phyloP scores from a whole-genome alignment of 2,888 invertebrate species.

The Creontiades dilutus region DNA sequence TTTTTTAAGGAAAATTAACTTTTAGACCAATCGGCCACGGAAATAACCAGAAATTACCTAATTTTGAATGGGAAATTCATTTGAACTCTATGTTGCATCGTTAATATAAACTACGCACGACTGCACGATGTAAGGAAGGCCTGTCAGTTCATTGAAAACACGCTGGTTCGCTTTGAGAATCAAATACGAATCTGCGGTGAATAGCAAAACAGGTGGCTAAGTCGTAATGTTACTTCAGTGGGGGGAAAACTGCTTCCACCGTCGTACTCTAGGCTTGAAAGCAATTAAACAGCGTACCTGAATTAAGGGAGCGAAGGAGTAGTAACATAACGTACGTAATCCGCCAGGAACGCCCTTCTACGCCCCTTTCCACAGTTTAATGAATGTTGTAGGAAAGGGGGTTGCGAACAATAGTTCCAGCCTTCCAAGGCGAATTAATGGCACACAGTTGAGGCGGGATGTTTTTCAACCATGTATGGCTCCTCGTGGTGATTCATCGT shows the following conservation, averaged over 20 bases:
- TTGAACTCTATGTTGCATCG: too few relatives aligned
- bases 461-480: not conserved
- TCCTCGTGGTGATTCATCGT: not conserved
- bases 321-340: not conserved
- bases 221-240: conserved; percentile 22
- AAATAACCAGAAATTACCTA: too few relatives aligned
- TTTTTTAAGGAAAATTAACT: too few relatives aligned
- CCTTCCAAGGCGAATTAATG: conserved; percentile 32
- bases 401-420: not conserved
- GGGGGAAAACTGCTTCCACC: conserved; percentile 15
- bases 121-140: too few relatives aligned
- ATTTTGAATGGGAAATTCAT: too few relatives aligned
- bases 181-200: not conserved
- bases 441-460: not conserved
- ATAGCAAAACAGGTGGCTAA: not conserved
- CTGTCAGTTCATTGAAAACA: too few relatives aligned
- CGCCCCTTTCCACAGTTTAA: conserved; percentile 1
- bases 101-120: too few relatives aligned
- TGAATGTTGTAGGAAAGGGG: not conserved
- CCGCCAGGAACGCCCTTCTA: not conserved
- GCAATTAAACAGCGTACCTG: not conserved
- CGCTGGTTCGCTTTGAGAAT: not conserved
- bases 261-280: conserved; percentile 3
- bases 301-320: conserved; percentile 9
- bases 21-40: too few relatives aligned